Evolutionary conservation across 1,140 invertebrate genomes (phyloP).

Genomic region (Telenomus remus): DNA sequence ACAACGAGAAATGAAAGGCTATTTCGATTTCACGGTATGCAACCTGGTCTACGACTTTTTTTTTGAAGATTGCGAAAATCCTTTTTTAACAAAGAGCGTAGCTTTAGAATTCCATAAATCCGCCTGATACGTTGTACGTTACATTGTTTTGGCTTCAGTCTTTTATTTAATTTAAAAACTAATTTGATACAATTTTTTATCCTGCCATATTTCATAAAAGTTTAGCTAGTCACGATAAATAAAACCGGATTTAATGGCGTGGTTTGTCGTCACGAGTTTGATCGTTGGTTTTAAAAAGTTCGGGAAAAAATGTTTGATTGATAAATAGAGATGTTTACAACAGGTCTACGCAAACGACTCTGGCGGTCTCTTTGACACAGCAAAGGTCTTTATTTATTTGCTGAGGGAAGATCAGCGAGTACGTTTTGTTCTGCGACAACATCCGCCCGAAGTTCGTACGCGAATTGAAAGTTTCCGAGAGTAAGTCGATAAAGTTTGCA

Average conservation of each 20-base stretch:
- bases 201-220: too few species aligned
- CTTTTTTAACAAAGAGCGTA: neutral
- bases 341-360: constrained; percentile 90
- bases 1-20: constrained; percentile 96
- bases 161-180: too few species aligned
- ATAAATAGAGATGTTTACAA: constrained; percentile 28
- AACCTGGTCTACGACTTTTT: constrained; percentile 14
- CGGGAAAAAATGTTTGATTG: neutral
- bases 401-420: constrained; percentile 94
- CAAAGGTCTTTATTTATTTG: constrained; percentile 92
- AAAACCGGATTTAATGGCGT: too few species aligned
- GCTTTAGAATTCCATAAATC: constrained; percentile 7
- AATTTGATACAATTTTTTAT: too few species aligned
- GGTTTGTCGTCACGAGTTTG: too few species aligned
- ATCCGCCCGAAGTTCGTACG: constrained; percentile 88
- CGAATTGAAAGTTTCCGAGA: constrained; percentile 87
- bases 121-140: too few species aligned
- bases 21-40: constrained; percentile 90
- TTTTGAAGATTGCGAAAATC: neutral
- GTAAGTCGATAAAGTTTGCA: constrained; percentile 75
- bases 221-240: too few species aligned
- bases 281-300: too few species aligned
- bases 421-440: constrained; percentile 91
- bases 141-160: too few species aligned
- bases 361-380: constrained; percentile 84